Conservation (phyloP, 2,888 invertebrate genomes). For the Himalopsyche anomala region DNA sequence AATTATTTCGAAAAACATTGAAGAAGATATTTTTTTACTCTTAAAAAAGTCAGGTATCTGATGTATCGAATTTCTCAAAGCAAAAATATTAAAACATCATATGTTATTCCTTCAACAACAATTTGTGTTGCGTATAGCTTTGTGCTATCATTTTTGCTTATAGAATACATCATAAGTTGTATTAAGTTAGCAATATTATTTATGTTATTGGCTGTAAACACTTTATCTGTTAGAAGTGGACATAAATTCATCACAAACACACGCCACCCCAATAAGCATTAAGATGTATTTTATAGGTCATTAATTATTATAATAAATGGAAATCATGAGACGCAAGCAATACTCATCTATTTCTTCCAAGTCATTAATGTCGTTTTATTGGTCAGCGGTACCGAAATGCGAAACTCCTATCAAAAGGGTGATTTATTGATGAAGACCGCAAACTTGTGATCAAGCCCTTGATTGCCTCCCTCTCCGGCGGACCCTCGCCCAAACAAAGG, state of each 20-base stretch:
- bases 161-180: too few relatives aligned
- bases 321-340: constrained; percentile 16
- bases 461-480: constrained; percentile 46
- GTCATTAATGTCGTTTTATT: constrained; percentile 42
- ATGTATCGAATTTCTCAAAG: too few relatives aligned
- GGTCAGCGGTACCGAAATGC: constrained; percentile 13
- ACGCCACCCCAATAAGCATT: constrained; percentile 23
- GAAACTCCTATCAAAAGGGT: constrained; percentile 37
- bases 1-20: too few relatives aligned
- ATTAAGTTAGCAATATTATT: too few relatives aligned
- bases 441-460: constrained; percentile 44
- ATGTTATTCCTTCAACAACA: too few relatives aligned
- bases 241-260: not conserved
- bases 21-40: too few relatives aligned
- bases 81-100: too few relatives aligned
- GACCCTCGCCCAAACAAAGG: constrained; percentile 54
- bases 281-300: constrained; percentile 25
- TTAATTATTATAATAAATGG: constrained; percentile 40
- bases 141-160: too few relatives aligned
- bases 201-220: too few relatives aligned
- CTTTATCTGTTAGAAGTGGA: not conserved
- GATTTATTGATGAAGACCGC: constrained; percentile 45
- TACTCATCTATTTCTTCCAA: constrained; percentile 44
- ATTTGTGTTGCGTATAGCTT: too few relatives aligned
- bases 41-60: too few relatives aligned